Percentiles rank a stretch among this genome's conserved stretches.
Conservation (phyloP, 92 coral and sea anemone genomes). For the Galaxea fascicularis region DNA sequence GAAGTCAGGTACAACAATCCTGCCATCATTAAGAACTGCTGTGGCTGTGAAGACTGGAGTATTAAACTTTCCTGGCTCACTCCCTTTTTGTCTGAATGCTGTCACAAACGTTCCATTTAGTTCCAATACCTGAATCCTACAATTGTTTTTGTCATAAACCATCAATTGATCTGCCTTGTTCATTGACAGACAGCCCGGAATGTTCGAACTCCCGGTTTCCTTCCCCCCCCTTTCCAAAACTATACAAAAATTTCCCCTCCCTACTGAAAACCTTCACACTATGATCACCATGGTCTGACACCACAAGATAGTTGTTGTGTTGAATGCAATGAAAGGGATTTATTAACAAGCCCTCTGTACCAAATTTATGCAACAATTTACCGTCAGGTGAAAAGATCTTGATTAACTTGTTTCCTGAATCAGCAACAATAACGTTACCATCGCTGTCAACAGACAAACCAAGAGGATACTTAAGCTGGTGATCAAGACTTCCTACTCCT, state of each 20-base stretch:
- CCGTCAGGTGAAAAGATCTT: slow-evolving; percentile 5
- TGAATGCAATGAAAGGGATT: slow-evolving; percentile 19
- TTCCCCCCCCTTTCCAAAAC: slow-evolving; percentile 15
- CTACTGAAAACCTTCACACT: not conserved
- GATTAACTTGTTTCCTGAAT: not conserved
- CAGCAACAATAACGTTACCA: slow-evolving; percentile 34
- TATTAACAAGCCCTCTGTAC: not conserved
- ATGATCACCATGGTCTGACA: slow-evolving; percentile 13
- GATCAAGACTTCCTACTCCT: slow-evolving; percentile 10
- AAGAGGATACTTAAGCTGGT: not conserved
- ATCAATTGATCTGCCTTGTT: slow-evolving; percentile 33
- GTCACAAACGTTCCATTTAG: slow-evolving; percentile 10
- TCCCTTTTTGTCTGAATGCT: not conserved
- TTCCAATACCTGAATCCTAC: slow-evolving; percentile 14
- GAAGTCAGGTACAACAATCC: slow-evolving; percentile 11
- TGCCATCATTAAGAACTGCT: slow-evolving; percentile 18
- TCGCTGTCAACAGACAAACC: slow-evolving; percentile 8
- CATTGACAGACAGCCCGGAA: slow-evolving; percentile 2
- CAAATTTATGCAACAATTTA: not conserved
- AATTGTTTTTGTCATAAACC: slow-evolving; percentile 9
- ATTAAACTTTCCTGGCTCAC: not conserved
- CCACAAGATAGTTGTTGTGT: not conserved
- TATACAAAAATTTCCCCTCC: not conserved
- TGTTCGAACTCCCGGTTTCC: slow-evolving; percentile 6
- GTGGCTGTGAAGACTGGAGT: not conserved